phyloP scores from a whole-genome alignment of 2,888 invertebrate species.

The Andrena hattorfiana region DNA sequence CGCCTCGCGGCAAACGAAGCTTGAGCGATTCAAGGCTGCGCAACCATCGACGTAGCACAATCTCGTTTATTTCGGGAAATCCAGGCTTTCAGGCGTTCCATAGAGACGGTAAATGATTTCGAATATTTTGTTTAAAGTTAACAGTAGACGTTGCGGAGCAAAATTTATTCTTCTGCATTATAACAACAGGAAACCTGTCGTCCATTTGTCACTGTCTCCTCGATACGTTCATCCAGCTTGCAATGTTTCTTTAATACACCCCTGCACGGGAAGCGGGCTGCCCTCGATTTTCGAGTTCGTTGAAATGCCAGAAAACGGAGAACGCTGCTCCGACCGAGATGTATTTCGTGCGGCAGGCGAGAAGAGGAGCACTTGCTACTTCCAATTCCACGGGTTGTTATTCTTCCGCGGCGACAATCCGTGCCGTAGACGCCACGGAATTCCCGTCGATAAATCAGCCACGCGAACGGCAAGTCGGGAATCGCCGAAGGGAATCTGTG shows the following conservation, averaged over 20 bases:
- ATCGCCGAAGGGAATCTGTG: slow-evolving; percentile 14
- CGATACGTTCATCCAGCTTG: not conserved
- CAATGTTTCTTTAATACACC: slow-evolving; percentile 24
- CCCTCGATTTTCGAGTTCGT: slow-evolving; percentile 28
- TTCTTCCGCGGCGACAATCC: slow-evolving; percentile 45
- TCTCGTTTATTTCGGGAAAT: no score
- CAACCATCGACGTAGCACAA: no score
- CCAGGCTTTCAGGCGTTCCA: no score
- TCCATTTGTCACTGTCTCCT: not conserved
- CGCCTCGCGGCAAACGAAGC: not conserved
- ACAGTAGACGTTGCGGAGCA: no score
- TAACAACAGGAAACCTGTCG: not conserved
- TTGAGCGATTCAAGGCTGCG: not conserved
- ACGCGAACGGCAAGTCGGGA: slow-evolving; percentile 28
- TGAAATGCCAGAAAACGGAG: slow-evolving; percentile 9
- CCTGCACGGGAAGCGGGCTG: slow-evolving; percentile 8
- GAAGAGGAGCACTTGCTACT: slow-evolving; percentile 42
- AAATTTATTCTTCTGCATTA: no score
- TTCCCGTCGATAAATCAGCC: slow-evolving; percentile 53
- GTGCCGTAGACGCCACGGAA: slow-evolving; percentile 28
- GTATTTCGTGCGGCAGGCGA: slow-evolving; percentile 18
- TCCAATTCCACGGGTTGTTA: slow-evolving; percentile 49
- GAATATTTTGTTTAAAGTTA: no score
- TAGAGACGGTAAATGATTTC: no score
- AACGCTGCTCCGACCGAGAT: not conserved